These are phyloP conservation scores for Betta splendens DNA, from an alignment of 2,797 vertebrate species.

Conservation along the genomic window DNA sequence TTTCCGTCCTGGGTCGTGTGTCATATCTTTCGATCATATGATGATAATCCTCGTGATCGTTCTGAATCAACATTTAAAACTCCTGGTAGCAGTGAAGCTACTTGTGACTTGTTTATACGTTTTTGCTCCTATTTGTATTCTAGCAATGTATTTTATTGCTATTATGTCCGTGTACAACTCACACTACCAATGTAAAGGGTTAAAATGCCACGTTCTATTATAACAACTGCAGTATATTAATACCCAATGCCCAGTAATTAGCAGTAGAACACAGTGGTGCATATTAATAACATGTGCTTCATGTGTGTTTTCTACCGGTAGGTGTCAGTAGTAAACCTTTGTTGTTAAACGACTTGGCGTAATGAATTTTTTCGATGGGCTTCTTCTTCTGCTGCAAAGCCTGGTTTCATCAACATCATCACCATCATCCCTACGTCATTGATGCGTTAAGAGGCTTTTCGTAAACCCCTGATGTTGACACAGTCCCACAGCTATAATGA, in stretches of 20 bases:
- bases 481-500: too few relatives aligned
- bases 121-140: too few relatives aligned
- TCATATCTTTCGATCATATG: background rate
- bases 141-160: background rate
- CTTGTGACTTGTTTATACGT: too few relatives aligned
- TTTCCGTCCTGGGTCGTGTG: background rate
- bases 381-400: background rate
- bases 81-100: background rate
- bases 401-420: background rate
- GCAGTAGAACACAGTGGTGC: too few relatives aligned
- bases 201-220: background rate
- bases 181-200: background rate
- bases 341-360: background rate
- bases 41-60: background rate
- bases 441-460: conserved; percentile 24
- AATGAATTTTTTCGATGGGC: background rate
- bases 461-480: background rate
- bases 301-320: background rate
- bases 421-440: conserved; percentile 21
- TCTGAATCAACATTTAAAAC: background rate
- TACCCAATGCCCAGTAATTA: background rate
- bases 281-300: too few relatives aligned
- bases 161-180: too few relatives aligned
- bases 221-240: background rate
- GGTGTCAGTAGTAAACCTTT: background rate